Conservation (phyloP, 2,888 invertebrate genomes). For the Serrognathus titanus region DNA sequence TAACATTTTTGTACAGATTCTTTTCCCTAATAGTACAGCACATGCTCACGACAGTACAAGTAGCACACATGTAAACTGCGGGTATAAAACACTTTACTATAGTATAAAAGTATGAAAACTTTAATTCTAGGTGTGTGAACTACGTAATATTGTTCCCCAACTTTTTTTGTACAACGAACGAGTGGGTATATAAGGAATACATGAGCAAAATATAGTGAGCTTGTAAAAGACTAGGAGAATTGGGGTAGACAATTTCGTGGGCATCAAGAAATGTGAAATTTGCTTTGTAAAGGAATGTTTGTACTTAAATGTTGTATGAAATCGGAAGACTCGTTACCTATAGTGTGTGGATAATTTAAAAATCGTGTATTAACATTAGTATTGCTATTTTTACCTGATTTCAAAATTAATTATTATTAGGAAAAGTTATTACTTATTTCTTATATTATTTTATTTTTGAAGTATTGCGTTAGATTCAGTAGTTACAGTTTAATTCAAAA, state of each 20-base stretch:
- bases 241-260: background rate
- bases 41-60: constrained; percentile 14
- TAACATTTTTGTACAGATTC: constrained; percentile 4
- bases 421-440: no score
- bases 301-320: constrained; percentile 8
- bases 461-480: no score
- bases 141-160: constrained; percentile 21
- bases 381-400: background rate
- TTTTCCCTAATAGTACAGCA: background rate
- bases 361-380: background rate
- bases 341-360: background rate
- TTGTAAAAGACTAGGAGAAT: background rate
- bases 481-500: no score
- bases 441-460: no score
- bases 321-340: constrained; percentile 10
- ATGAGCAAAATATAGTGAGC: constrained; percentile 17
- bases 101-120: background rate
- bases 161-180: no score
- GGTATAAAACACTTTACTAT: constrained; percentile 1
- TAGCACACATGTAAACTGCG: constrained; percentile 11
- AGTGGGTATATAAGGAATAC: background rate
- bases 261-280: background rate
- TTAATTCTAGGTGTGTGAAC: background rate
- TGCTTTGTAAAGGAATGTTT: background rate
- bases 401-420: background rate